Evolutionary conservation across 2,888 invertebrate genomes (phyloP).

Genomic region (Uropetala carovei): DNA sequence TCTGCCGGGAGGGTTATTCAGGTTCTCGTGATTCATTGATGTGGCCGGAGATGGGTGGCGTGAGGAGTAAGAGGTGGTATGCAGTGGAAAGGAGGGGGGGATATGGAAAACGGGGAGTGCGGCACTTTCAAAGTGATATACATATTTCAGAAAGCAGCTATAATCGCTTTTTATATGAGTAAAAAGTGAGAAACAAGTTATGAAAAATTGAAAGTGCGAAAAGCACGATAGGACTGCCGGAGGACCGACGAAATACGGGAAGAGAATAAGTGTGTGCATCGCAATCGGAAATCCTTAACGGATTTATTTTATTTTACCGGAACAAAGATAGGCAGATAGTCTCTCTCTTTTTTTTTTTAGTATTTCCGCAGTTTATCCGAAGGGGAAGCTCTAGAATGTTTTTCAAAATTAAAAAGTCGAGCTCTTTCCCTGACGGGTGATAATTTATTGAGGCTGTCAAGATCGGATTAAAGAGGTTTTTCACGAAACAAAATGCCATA

Average conservation of each 20-base stretch:
- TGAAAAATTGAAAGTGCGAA: neutral
- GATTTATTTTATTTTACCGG: neutral
- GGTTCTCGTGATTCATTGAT: slow-evolving; percentile 56
- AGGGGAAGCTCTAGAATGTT: neutral
- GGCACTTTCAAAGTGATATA: neutral
- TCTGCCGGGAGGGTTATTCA: slow-evolving; percentile 23
- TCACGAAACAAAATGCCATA: too few species aligned
- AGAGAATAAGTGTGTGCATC: neutral
- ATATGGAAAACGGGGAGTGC: neutral
- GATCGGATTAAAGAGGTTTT: too few species aligned
- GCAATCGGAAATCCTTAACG: neutral
- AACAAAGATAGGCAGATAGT: neutral
- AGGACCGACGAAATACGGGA: neutral
- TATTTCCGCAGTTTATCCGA: neutral
- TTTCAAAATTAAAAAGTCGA: too few species aligned
- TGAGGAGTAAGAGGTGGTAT: neutral
- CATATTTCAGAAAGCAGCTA: slow-evolving; percentile 10
- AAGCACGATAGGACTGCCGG: neutral
- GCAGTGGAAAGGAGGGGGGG: neutral
- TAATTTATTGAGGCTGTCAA: too few species aligned
- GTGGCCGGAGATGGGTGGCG: slow-evolving; percentile 22
- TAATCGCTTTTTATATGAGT: neutral
- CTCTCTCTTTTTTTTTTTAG: neutral
- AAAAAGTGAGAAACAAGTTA: neutral
- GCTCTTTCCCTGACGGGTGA: too few species aligned